These are phyloP conservation scores for Oreotragus oreotragus DNA, from an alignment of 2,113 vertebrate genomes.

Conservation along the genomic window DNA sequence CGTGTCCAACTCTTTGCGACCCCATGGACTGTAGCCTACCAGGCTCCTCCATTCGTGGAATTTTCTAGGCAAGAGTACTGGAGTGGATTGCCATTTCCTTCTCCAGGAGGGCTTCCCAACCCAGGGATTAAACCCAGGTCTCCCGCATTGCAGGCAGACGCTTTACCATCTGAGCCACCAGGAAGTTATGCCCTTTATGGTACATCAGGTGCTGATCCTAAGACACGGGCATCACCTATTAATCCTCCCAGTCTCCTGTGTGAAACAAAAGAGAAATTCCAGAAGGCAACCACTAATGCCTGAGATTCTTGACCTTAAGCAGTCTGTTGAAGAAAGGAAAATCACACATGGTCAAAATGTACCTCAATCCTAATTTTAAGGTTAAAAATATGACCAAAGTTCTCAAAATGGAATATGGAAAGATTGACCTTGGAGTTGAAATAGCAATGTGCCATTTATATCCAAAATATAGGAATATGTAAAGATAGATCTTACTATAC, in stretches of 20 bases:
- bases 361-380: background rate
- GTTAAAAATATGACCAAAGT: background rate
- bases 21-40: too few relatives aligned
- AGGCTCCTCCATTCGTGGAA: too few relatives aligned
- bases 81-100: too few relatives aligned
- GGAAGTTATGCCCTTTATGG: too few relatives aligned
- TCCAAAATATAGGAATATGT: background rate
- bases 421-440: background rate
- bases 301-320: background rate
- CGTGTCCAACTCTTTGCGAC: too few relatives aligned
- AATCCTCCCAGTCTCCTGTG: fast-evolving
- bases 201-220: background rate
- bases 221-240: background rate
- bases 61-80: too few relatives aligned
- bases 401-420: background rate
- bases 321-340: background rate
- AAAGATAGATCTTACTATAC: background rate
- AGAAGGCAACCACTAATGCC: background rate
- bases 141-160: too few relatives aligned
- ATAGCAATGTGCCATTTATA: background rate
- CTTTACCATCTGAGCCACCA: too few relatives aligned
- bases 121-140: too few relatives aligned
- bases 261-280: background rate
- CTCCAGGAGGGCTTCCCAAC: too few relatives aligned
- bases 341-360: background rate